Percentiles rank a stretch among this genome's conserved stretches.
Conservation (phyloP, 2,888 invertebrate genomes). For the Brachylomia viminalis region DNA sequence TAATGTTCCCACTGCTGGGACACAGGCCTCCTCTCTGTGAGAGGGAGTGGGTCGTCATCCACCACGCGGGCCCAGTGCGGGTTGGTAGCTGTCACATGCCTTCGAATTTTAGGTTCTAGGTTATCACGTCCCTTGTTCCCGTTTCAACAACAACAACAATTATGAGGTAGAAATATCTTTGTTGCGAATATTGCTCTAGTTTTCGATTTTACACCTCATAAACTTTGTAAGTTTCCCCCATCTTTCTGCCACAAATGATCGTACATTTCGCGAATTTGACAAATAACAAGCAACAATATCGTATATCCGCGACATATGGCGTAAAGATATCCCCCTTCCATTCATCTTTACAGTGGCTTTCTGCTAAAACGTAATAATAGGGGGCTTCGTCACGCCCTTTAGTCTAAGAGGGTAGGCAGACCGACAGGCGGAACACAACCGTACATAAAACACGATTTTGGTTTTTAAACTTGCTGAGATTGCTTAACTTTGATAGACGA, state of each 20-base stretch:
- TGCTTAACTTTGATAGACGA: conserved; percentile 29
- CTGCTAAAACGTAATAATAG: conserved; percentile 64
- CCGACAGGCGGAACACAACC: conserved; percentile 30
- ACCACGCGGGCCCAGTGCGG: too few relatives aligned
- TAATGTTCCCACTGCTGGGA: too few relatives aligned
- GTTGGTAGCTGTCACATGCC: too few relatives aligned
- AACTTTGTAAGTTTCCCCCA: background rate
- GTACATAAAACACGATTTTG: conserved; percentile 37
- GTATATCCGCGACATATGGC: conserved; percentile 66
- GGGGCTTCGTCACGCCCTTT: conserved; percentile 57
- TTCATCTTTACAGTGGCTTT: conserved; percentile 19
- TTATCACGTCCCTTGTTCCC: background rate
- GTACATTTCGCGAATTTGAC: conserved; percentile 20
- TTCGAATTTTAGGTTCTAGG: too few relatives aligned
- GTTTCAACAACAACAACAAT: background rate
- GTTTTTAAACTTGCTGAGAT: conserved; percentile 30
- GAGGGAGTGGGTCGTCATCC: too few relatives aligned
- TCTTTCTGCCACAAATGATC: background rate
- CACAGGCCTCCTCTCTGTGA: too few relatives aligned
- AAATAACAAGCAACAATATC: conserved; percentile 47
- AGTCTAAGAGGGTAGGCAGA: conserved; percentile 57
- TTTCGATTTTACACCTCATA: background rate
- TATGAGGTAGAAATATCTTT: background rate
- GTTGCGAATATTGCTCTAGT: background rate
- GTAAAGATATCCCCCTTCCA: conserved; percentile 65